These are phyloP conservation scores for Chinchilla lanigera DNA, from an alignment of 2,113 vertebrate genomes.

Conservation along the genomic window DNA sequence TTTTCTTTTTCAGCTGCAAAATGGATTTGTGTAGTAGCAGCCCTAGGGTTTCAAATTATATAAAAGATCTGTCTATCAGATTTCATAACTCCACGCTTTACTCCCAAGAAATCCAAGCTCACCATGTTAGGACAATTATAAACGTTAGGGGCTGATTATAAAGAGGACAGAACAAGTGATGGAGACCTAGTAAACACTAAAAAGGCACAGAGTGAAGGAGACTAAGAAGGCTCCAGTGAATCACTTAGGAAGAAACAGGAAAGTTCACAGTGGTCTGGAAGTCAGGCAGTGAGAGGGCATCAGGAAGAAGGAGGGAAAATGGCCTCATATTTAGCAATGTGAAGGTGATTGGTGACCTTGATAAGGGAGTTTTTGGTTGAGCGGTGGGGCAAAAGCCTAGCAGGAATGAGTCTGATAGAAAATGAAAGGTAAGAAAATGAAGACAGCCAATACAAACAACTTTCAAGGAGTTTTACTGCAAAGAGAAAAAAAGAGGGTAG, in stretches of 20 bases:
- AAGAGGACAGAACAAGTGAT: neutral
- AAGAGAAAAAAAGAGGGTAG: neutral
- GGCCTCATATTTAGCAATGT: neutral
- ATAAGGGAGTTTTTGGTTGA: neutral
- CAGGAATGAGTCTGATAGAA: neutral
- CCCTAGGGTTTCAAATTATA: neutral
- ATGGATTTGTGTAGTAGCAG: neutral
- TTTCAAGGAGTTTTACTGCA: neutral
- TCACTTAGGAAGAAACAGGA: neutral
- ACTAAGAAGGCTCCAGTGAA: neutral
- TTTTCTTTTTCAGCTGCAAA: neutral
- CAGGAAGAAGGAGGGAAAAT: neutral
- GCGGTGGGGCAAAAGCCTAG: neutral
- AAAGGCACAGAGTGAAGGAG: neutral
- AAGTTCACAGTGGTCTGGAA: neutral
- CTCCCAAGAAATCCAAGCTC: conserved; percentile 4
- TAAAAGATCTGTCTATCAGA: neutral
- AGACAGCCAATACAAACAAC: neutral
- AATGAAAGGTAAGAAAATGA: neutral
- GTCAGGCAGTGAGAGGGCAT: too few species aligned
- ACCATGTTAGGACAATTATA: neutral
- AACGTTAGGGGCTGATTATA: neutral
- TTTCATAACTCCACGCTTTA: neutral
- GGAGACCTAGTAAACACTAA: neutral
- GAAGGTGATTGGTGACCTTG: neutral